Conservation (phyloP, 2,888 invertebrate genomes). For the Noctua pronuba region DNA sequence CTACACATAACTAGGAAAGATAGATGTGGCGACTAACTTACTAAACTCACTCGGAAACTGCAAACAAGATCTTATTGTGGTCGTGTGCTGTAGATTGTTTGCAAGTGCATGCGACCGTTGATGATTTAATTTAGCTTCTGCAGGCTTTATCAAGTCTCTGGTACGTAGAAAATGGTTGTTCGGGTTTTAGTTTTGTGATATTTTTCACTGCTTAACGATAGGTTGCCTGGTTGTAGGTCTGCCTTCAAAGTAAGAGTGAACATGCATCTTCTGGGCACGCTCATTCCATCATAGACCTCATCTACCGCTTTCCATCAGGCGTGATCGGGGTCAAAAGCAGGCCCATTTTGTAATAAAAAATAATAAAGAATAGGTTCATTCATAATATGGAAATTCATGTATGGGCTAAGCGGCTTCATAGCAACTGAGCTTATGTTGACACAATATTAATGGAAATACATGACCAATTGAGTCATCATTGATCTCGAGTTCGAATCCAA, state of each 20-base stretch:
- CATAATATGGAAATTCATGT: background rate
- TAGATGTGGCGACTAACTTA: conserved; percentile 58
- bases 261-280: too few species aligned
- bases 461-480: too few species aligned
- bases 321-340: too few species aligned
- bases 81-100: conserved; percentile 56
- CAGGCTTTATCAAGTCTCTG: conserved; percentile 13
- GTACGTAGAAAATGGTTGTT: background rate
- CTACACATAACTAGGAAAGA: conserved; percentile 45
- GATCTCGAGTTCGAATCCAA: too few species aligned
- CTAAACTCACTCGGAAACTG: conserved; percentile 56
- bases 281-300: too few species aligned
- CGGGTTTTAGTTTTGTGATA: background rate
- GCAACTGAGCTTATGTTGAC: background rate
- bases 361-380: too few species aligned
- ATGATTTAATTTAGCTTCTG: conserved; percentile 61
- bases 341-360: too few species aligned
- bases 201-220: background rate
- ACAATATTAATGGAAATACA: background rate
- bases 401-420: background rate
- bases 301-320: too few species aligned
- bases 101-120: conserved; percentile 53
- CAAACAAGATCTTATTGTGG: conserved; percentile 66
- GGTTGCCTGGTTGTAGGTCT: too few species aligned
- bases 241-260: too few species aligned